A percentile compares a stretch with the other conserved stretches of the same genome.
phyloP scores from a whole-genome alignment of 2,797 vertebrate genomes.

The Melanotaenia boesemani region DNA sequence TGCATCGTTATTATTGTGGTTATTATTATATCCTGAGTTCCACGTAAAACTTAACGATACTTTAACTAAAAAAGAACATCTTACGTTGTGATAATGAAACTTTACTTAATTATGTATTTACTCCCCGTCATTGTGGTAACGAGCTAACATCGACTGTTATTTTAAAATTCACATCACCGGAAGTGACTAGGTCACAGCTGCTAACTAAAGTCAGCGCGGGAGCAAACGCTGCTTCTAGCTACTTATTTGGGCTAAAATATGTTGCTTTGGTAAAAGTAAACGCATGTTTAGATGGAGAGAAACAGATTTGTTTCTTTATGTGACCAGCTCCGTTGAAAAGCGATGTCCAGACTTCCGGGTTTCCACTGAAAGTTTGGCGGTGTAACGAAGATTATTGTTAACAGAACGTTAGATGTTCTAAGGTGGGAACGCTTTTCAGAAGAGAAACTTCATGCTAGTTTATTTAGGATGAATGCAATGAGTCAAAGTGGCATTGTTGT shows the following conservation, averaged over 20 bases:
- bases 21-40: too few relatives aligned
- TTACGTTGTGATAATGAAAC: too few relatives aligned
- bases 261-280: rapidly evolving
- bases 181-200: rapidly evolving
- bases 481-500: not conserved
- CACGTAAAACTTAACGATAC: too few relatives aligned
- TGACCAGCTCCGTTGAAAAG: rapidly evolving
- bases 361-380: constrained; percentile 32
- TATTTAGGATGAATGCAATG: not conserved
- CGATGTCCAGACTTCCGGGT: rapidly evolving
- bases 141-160: constrained; percentile 45
- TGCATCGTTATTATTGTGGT: too few relatives aligned
- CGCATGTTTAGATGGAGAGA: rapidly evolving
- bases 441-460: not conserved
- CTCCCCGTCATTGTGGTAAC: too few relatives aligned
- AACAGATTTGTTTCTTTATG: rapidly evolving
- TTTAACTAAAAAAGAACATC: too few relatives aligned
- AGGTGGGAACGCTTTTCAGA: constrained; percentile 32
- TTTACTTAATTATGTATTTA: too few relatives aligned
- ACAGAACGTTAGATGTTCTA: constrained; percentile 34
- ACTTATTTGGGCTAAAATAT: not conserved
- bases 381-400: constrained; percentile 65
- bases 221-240: constrained; percentile 25
- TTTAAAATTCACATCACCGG: constrained; percentile 40
- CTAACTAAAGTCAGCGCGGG: constrained; percentile 22